A percentile compares a stretch with the other conserved stretches of the same genome.
Conservation (phyloP, 2,888 invertebrate species). For the Dicyrtoma fusca region DNA sequence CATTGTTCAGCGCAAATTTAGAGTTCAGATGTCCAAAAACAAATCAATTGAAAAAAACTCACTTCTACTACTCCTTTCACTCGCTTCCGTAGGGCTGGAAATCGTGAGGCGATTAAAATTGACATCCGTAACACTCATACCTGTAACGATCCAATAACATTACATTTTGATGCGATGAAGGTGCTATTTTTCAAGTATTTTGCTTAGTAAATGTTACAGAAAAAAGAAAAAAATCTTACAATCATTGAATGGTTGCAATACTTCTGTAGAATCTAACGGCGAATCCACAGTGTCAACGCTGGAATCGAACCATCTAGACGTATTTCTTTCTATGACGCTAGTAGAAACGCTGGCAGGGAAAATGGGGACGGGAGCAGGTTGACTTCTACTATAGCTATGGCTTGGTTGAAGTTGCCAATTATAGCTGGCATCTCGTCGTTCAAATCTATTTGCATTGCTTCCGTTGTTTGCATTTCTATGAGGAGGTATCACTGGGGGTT, state of each 20-base stretch:
- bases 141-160: not conserved
- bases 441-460: not conserved
- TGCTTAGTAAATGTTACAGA: not conserved
- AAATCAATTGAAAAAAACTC: not conserved
- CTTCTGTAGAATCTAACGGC: not conserved
- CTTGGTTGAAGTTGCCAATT: constrained; percentile 13
- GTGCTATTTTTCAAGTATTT: not conserved
- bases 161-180: not conserved
- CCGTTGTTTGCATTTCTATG: constrained; percentile 10
- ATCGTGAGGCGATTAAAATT: constrained; percentile 44
- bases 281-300: constrained; percentile 29
- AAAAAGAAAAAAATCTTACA: not conserved
- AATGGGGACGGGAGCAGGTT: constrained; percentile 15
- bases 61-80: constrained; percentile 38
- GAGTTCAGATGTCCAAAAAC: not conserved
- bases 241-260: constrained; percentile 13
- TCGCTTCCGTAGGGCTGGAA: constrained; percentile 58
- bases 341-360: not conserved
- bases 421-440: not conserved
- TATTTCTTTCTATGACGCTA: not conserved
- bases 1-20: too few species aligned
- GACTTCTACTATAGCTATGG: constrained; percentile 33
- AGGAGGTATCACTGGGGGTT: constrained; percentile 1
- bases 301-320: constrained; percentile 13
- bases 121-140: constrained; percentile 25